Conservation (phyloP, 2,797 vertebrate genomes). For the Rhynchonycteris naso region DNA sequence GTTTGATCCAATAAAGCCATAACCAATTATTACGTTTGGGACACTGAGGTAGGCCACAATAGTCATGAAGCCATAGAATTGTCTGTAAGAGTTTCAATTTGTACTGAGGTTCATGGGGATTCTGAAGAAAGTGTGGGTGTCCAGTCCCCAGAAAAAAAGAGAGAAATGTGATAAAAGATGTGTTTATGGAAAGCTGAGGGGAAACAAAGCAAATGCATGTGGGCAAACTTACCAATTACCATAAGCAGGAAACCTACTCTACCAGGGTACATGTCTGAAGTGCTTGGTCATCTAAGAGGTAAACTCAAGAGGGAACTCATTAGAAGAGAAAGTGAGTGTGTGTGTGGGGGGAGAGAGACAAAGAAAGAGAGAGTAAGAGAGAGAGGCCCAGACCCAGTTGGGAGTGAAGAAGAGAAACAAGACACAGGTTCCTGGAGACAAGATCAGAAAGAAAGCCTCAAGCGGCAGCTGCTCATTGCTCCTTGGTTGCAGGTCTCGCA, state of each 20-base stretch:
- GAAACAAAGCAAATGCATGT: not conserved
- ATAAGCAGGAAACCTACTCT: not conserved
- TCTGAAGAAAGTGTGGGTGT: not conserved
- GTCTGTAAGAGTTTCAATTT: not conserved
- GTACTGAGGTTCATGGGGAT: not conserved
- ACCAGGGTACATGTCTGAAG: not conserved
- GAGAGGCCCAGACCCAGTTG: not conserved
- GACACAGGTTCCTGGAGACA: not conserved
- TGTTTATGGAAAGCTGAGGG: not conserved
- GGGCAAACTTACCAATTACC: not conserved
- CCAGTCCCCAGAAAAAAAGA: not conserved
- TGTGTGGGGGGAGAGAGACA: too few species aligned
- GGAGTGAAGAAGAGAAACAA: not conserved
- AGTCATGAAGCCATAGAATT: not conserved
- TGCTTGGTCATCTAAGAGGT: not conserved
- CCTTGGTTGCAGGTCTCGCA: not conserved
- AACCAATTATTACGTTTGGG: not conserved
- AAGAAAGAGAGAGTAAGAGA: not conserved
- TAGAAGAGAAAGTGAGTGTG: not conserved
- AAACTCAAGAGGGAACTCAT: not conserved
- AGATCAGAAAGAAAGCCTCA: not conserved
- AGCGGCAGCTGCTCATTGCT: not conserved
- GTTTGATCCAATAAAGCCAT: not conserved
- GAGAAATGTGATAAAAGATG: not conserved
- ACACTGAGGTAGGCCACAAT: not conserved